These are phyloP conservation scores for Hyaena hyaena DNA, from an alignment of 2,113 vertebrate species.

Conservation along the genomic window DNA sequence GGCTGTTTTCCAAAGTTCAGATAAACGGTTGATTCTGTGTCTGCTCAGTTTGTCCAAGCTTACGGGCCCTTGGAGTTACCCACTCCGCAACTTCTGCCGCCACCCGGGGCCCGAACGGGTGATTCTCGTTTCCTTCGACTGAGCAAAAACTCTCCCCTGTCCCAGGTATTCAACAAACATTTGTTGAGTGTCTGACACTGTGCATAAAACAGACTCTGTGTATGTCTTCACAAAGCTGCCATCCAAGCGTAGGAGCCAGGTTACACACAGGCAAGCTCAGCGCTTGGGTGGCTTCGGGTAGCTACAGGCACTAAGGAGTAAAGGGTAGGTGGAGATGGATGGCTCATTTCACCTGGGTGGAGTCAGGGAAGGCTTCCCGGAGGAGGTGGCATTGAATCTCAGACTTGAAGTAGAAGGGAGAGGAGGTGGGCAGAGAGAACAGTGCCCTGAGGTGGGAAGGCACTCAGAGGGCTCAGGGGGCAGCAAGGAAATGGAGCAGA, in stretches of 20 bases:
- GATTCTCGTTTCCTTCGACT: neutral
- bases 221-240: neutral
- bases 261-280: neutral
- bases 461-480: neutral
- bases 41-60: neutral
- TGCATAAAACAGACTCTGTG: neutral
- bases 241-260: too few species aligned
- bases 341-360: neutral
- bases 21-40: neutral
- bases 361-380: neutral
- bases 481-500: neutral
- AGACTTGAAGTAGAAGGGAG: neutral
- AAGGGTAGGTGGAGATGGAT: neutral
- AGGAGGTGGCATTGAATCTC: neutral
- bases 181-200: neutral
- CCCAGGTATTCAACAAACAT: neutral
- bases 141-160: neutral
- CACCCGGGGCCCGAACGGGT: neutral
- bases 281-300: neutral
- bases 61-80: neutral
- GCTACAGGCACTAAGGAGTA: neutral
- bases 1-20: neutral
- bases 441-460: neutral
- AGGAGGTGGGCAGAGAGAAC: neutral
- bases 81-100: neutral